These are phyloP conservation scores for Neosilurus mollespiculum DNA, from an alignment of 2,797 vertebrate species.

Conservation along the genomic window DNA sequence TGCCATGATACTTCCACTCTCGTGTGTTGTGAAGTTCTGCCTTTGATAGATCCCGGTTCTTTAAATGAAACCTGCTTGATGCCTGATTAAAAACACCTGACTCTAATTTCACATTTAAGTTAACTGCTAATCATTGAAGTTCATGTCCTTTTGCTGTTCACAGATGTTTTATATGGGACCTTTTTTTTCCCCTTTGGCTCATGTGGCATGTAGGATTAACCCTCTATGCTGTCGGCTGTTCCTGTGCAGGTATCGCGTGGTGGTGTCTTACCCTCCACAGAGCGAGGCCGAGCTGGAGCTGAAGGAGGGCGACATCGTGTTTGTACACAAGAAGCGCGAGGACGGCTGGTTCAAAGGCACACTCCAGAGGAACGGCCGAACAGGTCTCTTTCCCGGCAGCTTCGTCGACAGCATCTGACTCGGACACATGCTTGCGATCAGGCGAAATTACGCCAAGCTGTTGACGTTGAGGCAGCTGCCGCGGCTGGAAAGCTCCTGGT, in stretches of 20 bases:
- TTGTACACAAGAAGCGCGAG: conserved; percentile 95
- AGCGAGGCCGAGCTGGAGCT: conserved; percentile 98
- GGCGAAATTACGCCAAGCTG: not conserved
- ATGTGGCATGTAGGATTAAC: too few species aligned
- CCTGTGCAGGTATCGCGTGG: conserved; percentile 86
- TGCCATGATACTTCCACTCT: too few species aligned
- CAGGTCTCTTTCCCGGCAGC: conserved; percentile 96
- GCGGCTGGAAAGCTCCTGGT: not conserved
- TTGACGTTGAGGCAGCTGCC: conserved; percentile 6
- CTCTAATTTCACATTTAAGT: too few species aligned
- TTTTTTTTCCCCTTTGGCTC: too few species aligned
- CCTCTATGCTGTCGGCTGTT: conserved; percentile 6
- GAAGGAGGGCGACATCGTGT: conserved; percentile 97
- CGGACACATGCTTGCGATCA: conserved; percentile 9
- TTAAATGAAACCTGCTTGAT: too few species aligned
- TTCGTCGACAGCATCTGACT: conserved; percentile 95
- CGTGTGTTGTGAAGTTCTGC: too few species aligned
- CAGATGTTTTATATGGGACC: too few species aligned
- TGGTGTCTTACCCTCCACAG: conserved; percentile 97
- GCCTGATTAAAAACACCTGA: too few species aligned
- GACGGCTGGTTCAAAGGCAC: conserved; percentile 99
- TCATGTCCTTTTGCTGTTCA: too few species aligned
- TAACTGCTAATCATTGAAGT: too few species aligned
- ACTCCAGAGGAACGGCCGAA: conserved; percentile 93
- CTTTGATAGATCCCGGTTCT: too few species aligned